phyloP scores from a whole-genome alignment of 2,888 invertebrate genomes.

The Aquatica leii region DNA sequence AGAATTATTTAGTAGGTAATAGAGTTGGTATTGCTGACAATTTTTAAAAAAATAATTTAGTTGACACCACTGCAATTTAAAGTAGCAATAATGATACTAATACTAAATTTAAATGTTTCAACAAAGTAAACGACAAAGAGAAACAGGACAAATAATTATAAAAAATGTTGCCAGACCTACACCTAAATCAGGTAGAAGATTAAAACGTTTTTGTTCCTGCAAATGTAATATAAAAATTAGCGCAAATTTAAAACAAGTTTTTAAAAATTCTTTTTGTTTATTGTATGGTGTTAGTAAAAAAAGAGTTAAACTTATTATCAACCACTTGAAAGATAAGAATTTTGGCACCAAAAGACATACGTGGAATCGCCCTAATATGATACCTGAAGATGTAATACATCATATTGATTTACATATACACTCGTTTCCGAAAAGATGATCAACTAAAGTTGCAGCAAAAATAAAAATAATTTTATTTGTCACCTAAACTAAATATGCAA shows the following conservation, averaged over 20 bases:
- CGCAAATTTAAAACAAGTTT: conserved; percentile 8
- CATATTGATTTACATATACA: neutral
- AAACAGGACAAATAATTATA: conserved; percentile 22
- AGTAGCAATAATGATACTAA: neutral
- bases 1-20: neutral
- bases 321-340: conserved; percentile 13
- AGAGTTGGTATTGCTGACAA: too few species aligned
- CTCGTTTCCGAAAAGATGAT: neutral
- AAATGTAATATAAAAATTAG: conserved; percentile 25
- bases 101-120: conserved; percentile 9
- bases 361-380: conserved; percentile 11
- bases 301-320: conserved; percentile 16
- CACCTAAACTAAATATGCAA: too few species aligned
- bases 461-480: too few species aligned
- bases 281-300: conserved; percentile 17
- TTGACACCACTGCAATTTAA: too few species aligned
- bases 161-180: too few species aligned
- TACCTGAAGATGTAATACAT: neutral
- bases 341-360: too few species aligned
- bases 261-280: too few species aligned
- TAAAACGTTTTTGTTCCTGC: conserved; percentile 22
- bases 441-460: neutral
- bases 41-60: too few species aligned
- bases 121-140: conserved; percentile 22
- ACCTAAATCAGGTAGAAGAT: conserved; percentile 20